phyloP scores from a whole-genome alignment of 2,888 invertebrate species.

The Abrostola triplasia region DNA sequence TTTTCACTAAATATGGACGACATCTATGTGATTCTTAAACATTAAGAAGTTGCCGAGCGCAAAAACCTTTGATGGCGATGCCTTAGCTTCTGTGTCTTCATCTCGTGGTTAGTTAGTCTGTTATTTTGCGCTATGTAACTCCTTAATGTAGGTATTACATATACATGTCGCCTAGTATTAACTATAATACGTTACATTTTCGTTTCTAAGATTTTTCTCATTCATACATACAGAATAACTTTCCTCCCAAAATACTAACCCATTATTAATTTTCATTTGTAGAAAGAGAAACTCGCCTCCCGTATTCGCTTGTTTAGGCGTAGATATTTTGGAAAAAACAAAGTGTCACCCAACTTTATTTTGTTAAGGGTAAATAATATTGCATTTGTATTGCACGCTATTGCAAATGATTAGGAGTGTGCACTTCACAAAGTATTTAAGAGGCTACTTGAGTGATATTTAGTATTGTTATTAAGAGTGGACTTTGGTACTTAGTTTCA shows the following conservation, averaged over 20 bases:
- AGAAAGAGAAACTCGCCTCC: slow-evolving; percentile 83
- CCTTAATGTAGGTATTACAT: too few species aligned
- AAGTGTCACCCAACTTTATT: slow-evolving; percentile 80
- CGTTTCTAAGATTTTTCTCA: slow-evolving; percentile 10
- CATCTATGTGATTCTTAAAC: too few species aligned
- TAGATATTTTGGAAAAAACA: slow-evolving; percentile 87
- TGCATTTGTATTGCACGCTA: slow-evolving; percentile 68
- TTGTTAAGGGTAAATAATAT: slow-evolving; percentile 83
- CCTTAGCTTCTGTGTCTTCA: too few species aligned
- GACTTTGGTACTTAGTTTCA: background rate
- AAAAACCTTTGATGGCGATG: too few species aligned
- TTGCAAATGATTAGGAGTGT: slow-evolving; percentile 56
- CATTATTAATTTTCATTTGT: slow-evolving; percentile 76
- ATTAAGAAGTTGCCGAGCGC: too few species aligned
- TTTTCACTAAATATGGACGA: too few species aligned
- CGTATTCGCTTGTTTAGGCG: slow-evolving; percentile 86
- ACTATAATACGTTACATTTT: slow-evolving; percentile 1
- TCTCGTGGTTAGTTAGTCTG: too few species aligned
- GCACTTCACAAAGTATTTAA: slow-evolving; percentile 45
- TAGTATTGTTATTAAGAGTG: background rate
- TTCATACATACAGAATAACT: slow-evolving; percentile 20
- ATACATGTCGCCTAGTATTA: too few species aligned
- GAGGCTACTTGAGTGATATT: slow-evolving; percentile 6
- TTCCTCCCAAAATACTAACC: slow-evolving; percentile 64
- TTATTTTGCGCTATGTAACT: too few species aligned